A percentile compares a stretch with the other conserved stretches of the same genome.
Evolutionary conservation across 23 tunicate genomes (phyloP).

Genomic region (Trididemnum nubilum): DNA sequence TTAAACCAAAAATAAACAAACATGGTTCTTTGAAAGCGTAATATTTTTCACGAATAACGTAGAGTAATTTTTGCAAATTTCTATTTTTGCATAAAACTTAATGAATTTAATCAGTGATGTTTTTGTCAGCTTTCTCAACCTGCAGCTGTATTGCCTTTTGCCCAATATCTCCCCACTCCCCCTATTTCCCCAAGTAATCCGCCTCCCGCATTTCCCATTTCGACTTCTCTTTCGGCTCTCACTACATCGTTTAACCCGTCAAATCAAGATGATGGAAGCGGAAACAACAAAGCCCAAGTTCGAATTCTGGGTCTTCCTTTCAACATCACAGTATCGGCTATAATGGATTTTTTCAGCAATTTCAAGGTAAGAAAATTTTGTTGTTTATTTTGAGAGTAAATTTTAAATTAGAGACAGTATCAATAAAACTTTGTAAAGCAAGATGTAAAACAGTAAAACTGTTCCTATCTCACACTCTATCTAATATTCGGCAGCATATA

Average conservation of each 20-base stretch:
- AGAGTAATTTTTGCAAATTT: no score
- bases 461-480: no score
- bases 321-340: constrained; percentile 59
- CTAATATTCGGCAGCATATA: no score
- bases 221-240: constrained; percentile 29
- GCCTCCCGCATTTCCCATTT: constrained; percentile 9
- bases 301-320: constrained; percentile 84
- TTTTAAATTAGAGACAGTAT: neutral
- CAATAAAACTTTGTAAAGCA: no score
- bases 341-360: constrained; percentile 59
- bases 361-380: constrained; percentile 50
- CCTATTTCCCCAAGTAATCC: constrained; percentile 74
- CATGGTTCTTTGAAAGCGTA: no score
- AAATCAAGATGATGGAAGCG: constrained; percentile 8
- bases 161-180: constrained; percentile 82
- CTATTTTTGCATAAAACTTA: no score
- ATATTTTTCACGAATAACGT: no score
- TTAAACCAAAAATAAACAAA: no score
- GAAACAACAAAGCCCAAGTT: constrained; percentile 46
- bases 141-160: no score
- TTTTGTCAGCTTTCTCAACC: no score
- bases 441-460: no score
- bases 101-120: no score
- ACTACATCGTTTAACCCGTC: constrained; percentile 9
- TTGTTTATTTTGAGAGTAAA: neutral